Conservation (phyloP, 2,113 vertebrate genomes). For the Oryzias curvinotus region DNA sequence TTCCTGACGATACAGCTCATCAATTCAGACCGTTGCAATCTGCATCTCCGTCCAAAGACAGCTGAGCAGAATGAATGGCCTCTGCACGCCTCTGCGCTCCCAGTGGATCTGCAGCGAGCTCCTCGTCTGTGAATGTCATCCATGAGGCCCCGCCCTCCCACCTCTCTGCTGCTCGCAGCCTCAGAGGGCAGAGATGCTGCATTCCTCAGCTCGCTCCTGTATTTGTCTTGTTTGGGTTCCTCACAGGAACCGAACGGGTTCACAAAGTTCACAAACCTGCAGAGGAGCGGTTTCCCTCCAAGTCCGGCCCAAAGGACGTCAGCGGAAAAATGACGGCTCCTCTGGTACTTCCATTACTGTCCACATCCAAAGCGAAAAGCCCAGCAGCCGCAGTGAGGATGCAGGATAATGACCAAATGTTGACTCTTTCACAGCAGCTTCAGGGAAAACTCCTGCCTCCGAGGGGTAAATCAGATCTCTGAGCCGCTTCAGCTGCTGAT, state of each 20-base stretch:
- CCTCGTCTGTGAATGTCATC: constrained; percentile 23
- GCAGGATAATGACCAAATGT: no score
- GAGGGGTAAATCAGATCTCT: no score
- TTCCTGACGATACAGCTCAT: constrained; percentile 18
- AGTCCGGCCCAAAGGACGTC: constrained; percentile 31
- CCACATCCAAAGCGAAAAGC: not conserved
- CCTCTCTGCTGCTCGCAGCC: not conserved
- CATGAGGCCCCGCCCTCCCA: not conserved
- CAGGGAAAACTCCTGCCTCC: no score
- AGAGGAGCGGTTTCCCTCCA: constrained; percentile 25
- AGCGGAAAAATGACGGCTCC: constrained; percentile 17
- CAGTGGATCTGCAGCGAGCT: not conserved
- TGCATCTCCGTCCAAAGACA: constrained; percentile 18
- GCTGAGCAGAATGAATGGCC: constrained; percentile 27
- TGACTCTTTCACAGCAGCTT: no score
- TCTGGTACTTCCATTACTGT: constrained; percentile 29
- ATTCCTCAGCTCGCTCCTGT: constrained; percentile 3
- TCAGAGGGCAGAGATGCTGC: constrained; percentile 12
- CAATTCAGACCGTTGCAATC: constrained; percentile 27
- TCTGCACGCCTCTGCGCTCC: constrained; percentile 22
- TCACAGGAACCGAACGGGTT: constrained; percentile 10
- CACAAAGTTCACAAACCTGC: constrained; percentile 31
- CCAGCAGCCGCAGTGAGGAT: not conserved
- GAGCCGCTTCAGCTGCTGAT: no score
- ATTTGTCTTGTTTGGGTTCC: constrained; percentile 1